phyloP scores from a whole-genome alignment of 2,888 invertebrate species.

The Drosophila prolongata region DNA sequence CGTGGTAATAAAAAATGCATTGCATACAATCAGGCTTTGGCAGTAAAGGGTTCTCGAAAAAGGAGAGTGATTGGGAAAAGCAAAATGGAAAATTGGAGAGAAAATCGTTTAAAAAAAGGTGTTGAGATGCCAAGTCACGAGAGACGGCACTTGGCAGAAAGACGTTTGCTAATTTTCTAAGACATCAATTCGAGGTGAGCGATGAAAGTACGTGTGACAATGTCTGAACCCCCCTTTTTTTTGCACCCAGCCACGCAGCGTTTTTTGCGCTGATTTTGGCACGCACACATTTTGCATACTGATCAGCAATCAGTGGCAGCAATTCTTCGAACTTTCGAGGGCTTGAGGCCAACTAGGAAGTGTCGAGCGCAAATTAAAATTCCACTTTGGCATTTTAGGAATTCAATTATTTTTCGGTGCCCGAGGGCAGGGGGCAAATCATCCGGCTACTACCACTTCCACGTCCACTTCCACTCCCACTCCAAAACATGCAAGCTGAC shows the following conservation, averaged over 20 bases:
- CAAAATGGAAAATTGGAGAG: not conserved
- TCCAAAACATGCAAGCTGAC: conserved; percentile 66
- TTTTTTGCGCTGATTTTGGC: conserved; percentile 75
- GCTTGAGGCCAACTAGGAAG: conserved; percentile 28
- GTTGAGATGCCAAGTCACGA: conserved; percentile 41
- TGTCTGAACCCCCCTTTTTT: conserved; percentile 37
- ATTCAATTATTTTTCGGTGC: conserved; percentile 78
- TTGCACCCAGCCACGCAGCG: conserved; percentile 24
- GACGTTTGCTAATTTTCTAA: conserved; percentile 80
- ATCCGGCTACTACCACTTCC: too few relatives aligned
- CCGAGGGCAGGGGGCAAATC: conserved; percentile 17
- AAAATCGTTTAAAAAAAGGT: conserved; percentile 28
- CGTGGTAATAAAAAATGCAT: conserved; percentile 59
- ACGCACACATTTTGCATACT: conserved; percentile 81
- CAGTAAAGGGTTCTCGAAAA: conserved; percentile 7
- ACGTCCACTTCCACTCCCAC: conserved; percentile 12
- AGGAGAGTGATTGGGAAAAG: conserved; percentile 2
- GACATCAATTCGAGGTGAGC: conserved; percentile 70
- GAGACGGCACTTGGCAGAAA: conserved; percentile 33
- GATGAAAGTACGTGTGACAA: conserved; percentile 73
- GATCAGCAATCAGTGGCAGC: conserved; percentile 77
- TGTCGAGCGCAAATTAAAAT: conserved; percentile 79
- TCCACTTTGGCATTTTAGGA: conserved; percentile 81
- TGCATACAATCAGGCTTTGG: conserved; percentile 57
- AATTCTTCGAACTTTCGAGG: conserved; percentile 14